Base-by-base conservation (phyloP, 2,113 vertebrate genomes). In the Tragelaphus imberbis region DNA sequence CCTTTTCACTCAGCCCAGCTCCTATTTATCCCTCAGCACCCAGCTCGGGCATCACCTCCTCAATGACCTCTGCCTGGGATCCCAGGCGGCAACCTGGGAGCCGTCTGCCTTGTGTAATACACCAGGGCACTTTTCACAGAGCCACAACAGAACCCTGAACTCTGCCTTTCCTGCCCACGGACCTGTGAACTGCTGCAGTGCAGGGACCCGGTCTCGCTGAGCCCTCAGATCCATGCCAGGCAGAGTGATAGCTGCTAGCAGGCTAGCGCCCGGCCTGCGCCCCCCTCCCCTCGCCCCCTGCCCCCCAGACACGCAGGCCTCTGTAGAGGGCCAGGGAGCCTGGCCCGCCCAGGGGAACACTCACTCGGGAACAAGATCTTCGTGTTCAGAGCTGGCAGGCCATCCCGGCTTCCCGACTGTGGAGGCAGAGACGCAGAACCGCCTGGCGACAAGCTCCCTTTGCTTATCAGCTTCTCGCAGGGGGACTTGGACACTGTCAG, bases 351-450 rank as follows among this genome's bases (percentile, higher is more conserved):
- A 40, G 21, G 2, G 19, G 86, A 3, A 55, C 85, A 99, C 99
- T 99, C 97, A 99, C 99, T 99, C 10, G 99, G 99, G 97, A 99
- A 99, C 21, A 99, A 98, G 96, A 99, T 99, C 98, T 99, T 99
- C 71, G 99, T 98, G 98, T 99, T 99, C 85, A 99, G 98, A 95
- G 99, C 99, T 12, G 99, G 99, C 98, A 99, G 98, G 97, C 99
- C 98, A 49, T 99, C 99, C 63, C 99, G 98, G 97, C 98, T 99
- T 99, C 99, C 99, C 89, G 99, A 98, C 91, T 99, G 99, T n/a
- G 98, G 98, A 98, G 99, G 99, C 98, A 99, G 99, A 95, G 99
- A 99, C 16, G 99, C 98, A 3, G 99, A 99, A 98, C 99, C 99
- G 96, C 99, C 99, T 87, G 99, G 92, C 0, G 99, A 99, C 97